Base-by-base conservation (phyloP, 2,888 invertebrate genomes). In the Netelia virgata region DNA sequence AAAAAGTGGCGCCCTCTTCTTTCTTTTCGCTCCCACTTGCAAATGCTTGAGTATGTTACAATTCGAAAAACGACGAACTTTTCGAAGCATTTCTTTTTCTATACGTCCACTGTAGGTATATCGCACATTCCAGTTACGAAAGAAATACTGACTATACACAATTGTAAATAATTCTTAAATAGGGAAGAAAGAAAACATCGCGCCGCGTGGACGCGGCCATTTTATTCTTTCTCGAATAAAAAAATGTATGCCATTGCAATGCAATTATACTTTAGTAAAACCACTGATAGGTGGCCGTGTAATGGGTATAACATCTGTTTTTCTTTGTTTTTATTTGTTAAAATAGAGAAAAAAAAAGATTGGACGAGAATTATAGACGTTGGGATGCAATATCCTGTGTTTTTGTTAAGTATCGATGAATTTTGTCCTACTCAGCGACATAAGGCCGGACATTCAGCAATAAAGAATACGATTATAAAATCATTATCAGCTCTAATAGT, bases 241-340 rank as follows among this genome's bases (percentile, higher is more conserved):
- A 78, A 87, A 76, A 77, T 80, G 87, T 87, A 89, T 86, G 90
- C 91, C 92, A 91, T 90, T 92, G 88, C 92, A 92, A 91, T 92
- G 91, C 92, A 92, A 91, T 91, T 91, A 47, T 89, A 88, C 70
- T 89, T 86, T 88, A 87, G 88, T 89, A 88, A 85, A 66, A 70
- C 87, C 83, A 63, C 76, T 6, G 75, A 81, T 66, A 83, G 68
- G 79, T 82, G 76, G 82, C 75, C 70, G 55, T 77, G 73, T 63
- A 72, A 61, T 70, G 63, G 64, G 55, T 69, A 50, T 82, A 36
- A 36, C 5, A 36, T 76, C 69, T 16, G 64, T 68, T 63, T 20
- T 66, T 68, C 61, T 18, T 53, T 66, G 20, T 16, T 66, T 66
- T 55, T 55, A 14, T 41, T 14, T 55, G 14, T 41, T 14, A 72